These are phyloP conservation scores for Chelon labrosus DNA, from an alignment of 2,797 vertebrate genomes.

Conservation along the genomic window DNA sequence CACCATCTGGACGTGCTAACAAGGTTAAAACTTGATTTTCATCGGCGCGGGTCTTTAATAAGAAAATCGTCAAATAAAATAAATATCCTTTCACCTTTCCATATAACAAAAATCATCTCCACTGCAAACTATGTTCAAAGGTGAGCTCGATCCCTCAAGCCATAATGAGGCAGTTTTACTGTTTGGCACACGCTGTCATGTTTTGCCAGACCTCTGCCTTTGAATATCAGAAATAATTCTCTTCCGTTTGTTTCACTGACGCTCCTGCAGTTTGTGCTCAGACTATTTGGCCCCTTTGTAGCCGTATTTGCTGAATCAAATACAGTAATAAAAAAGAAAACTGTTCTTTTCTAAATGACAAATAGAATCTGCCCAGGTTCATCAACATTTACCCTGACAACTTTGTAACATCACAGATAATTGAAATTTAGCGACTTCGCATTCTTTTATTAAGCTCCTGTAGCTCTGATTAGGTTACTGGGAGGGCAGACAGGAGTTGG, in stretches of 20 bases:
- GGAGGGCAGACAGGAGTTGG: conserved; percentile 6
- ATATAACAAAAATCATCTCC: not conserved
- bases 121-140: not conserved
- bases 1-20: no score
- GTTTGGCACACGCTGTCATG: not conserved
- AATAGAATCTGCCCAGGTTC: not conserved
- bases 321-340: not conserved
- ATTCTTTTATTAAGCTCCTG: not conserved
- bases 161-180: not conserved
- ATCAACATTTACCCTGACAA: not conserved
- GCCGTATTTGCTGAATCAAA: not conserved
- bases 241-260: not conserved
- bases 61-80: no score
- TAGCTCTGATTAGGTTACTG: not conserved
- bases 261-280: not conserved
- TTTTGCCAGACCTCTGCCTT: not conserved
- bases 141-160: not conserved
- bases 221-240: not conserved
- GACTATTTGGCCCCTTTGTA: not conserved
- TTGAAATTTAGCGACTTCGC: not conserved
- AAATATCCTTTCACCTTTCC: no score
- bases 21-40: no score
- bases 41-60: no score
- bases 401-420: not conserved
- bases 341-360: not conserved